A percentile compares a stretch with the other conserved stretches of the same genome.
Evolutionary conservation across 2,797 vertebrate genomes (phyloP).

Genomic region (Mormyrops attenuatus): DNA sequence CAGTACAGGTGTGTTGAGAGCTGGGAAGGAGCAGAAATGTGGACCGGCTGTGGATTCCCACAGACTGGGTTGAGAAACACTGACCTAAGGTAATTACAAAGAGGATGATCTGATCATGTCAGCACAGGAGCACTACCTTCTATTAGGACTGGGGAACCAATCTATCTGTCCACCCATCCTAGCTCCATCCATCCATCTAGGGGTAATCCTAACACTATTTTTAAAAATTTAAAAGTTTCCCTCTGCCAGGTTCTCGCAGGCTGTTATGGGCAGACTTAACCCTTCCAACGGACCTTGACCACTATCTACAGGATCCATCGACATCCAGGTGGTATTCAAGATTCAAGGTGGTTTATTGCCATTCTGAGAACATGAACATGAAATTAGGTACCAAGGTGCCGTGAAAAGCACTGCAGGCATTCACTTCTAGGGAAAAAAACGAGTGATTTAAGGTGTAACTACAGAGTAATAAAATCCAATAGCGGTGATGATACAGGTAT

Average conservation of each 20-base stretch:
- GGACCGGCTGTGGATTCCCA: neutral
- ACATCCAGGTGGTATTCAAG: neutral
- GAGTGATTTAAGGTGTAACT: neutral
- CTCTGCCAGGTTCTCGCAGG: neutral
- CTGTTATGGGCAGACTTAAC: neutral
- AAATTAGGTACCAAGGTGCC: neutral
- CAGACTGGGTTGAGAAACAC: neutral
- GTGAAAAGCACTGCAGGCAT: neutral
- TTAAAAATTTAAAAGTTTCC: neutral
- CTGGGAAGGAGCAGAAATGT: neutral
- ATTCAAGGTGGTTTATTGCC: neutral
- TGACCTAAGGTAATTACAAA: neutral
- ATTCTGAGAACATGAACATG: neutral
- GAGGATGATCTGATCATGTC: neutral
- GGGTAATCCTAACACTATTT: slow-evolving; percentile 10
- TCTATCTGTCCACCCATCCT: neutral
- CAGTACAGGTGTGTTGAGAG: neutral
- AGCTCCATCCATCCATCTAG: neutral
- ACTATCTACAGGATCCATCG: neutral
- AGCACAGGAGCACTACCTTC: neutral
- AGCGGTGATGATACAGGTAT: neutral
- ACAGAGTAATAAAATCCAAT: neutral
- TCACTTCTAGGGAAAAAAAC: neutral
- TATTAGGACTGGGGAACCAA: neutral
- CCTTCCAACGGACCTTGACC: neutral